Percentiles rank a stretch among this genome's conserved stretches.
phyloP scores from a whole-genome alignment of 2,113 vertebrate species.

The Corynorhinus townsendii region DNA sequence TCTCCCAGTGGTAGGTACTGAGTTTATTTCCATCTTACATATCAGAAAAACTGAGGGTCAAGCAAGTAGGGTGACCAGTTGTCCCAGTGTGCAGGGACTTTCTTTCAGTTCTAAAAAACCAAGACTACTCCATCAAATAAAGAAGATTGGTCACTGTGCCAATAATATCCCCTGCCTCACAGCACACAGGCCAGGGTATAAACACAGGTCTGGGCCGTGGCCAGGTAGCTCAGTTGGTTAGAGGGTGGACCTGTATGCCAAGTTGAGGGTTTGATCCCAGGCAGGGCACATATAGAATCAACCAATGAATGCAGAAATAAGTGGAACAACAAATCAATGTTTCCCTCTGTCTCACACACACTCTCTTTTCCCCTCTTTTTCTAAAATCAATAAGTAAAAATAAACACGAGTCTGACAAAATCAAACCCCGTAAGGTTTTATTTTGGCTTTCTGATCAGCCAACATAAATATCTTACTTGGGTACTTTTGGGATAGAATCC shows the following conservation, averaged over 20 bases:
- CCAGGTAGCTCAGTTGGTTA: background rate
- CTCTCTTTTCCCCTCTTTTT: background rate
- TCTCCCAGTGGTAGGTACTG: background rate
- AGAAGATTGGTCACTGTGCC: background rate
- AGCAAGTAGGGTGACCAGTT: background rate
- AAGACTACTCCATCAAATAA: background rate
- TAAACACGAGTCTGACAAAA: background rate
- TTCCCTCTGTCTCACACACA: background rate
- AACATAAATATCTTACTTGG: background rate
- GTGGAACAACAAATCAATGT: background rate
- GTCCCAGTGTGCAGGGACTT: background rate
- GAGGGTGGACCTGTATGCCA: background rate
- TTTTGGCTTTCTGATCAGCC: background rate
- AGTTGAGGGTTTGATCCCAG: background rate
- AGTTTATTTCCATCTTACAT: background rate
- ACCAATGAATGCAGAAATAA: background rate
- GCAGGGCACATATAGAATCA: background rate
- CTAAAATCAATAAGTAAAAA: background rate
- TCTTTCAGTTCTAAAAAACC: background rate
- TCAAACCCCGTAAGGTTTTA: background rate
- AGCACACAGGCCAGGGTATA: background rate
- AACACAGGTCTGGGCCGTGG: background rate
- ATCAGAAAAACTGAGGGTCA: background rate
- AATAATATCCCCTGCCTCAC: background rate
- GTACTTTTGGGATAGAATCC: background rate